These are phyloP conservation scores for Alosa alosa DNA, from an alignment of 2,113 vertebrate genomes.

Conservation along the genomic window DNA sequence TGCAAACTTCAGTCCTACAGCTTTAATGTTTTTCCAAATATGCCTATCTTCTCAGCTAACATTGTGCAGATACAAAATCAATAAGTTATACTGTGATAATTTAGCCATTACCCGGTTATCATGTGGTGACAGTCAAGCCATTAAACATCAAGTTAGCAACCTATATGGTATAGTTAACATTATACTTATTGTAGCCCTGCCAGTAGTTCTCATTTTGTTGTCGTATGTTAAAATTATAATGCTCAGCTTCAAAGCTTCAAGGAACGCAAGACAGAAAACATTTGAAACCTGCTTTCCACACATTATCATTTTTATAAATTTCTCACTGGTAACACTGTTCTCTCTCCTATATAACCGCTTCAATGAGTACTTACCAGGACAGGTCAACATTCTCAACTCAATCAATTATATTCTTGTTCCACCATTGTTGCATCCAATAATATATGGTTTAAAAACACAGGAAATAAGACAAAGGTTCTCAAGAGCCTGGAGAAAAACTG, in stretches of 20 bases:
- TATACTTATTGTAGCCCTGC: not conserved
- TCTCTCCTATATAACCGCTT: conserved; percentile 30
- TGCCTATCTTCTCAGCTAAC: not conserved
- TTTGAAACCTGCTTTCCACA: conserved; percentile 40
- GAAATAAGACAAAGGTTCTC: conserved; percentile 28
- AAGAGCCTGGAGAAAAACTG: not conserved
- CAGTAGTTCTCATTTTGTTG: not conserved
- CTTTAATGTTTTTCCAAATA: not conserved
- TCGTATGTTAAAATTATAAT: conserved; percentile 35
- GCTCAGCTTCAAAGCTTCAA: not conserved
- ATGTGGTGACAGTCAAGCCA: not conserved
- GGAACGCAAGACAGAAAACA: conserved; percentile 25
- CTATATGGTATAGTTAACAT: not conserved
- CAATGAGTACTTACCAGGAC: not conserved
- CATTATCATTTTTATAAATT: conserved; percentile 38
- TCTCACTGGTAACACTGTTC: conserved; percentile 28
- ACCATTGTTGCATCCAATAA: conserved; percentile 38
- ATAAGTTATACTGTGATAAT: not conserved
- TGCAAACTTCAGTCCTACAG: not conserved
- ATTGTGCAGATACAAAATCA: not conserved
- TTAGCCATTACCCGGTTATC: not conserved
- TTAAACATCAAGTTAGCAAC: not conserved
- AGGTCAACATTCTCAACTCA: not conserved
- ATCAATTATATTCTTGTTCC: conserved; percentile 27
- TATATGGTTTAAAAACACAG: conserved; percentile 42